Percentiles rank a stretch among this genome's conserved stretches.
Conservation (phyloP, 2,888 invertebrate genomes). For the Phragmatobia fuliginosa region DNA sequence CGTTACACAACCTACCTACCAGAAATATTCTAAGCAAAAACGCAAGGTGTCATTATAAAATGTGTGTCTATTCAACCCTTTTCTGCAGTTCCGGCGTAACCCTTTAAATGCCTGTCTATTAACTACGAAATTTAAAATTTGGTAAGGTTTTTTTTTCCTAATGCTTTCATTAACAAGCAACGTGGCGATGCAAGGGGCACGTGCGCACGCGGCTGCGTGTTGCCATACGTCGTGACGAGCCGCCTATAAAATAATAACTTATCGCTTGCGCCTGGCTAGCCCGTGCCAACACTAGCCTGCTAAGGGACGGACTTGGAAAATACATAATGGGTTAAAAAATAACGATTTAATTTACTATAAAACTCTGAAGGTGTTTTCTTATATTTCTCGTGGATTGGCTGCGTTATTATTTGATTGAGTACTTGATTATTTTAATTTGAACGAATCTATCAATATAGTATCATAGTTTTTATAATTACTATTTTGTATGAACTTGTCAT, state of each 20-base stretch:
- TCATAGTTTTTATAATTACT: too few species aligned
- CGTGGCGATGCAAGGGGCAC: conserved; percentile 41
- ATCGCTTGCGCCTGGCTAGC: conserved; percentile 57
- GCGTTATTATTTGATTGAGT: neutral
- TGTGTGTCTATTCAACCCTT: conserved; percentile 9
- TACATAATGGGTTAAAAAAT: neutral
- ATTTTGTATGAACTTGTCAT: too few species aligned
- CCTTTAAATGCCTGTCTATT: conserved; percentile 15
- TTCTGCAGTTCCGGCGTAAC: conserved; percentile 12
- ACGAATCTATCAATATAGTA: too few species aligned
- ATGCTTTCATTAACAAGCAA: conserved; percentile 33
- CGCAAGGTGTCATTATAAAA: conserved; percentile 14
- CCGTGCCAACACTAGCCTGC: conserved; percentile 53
- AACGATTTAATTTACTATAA: neutral
- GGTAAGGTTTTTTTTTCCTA: conserved; percentile 23
- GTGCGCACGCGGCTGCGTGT: conserved; percentile 60
- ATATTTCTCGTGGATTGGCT: neutral
- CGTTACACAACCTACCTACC: neutral
- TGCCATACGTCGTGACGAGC: conserved; percentile 70
- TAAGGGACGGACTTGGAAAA: conserved; percentile 55
- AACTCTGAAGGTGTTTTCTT: neutral
- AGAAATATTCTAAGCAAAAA: neutral
- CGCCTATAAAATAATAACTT: conserved; percentile 63
- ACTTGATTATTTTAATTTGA: neutral
- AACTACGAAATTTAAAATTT: conserved; percentile 16